Evolutionary conservation across 2,888 invertebrate species (phyloP).

Genomic region (Idaea aversata): DNA sequence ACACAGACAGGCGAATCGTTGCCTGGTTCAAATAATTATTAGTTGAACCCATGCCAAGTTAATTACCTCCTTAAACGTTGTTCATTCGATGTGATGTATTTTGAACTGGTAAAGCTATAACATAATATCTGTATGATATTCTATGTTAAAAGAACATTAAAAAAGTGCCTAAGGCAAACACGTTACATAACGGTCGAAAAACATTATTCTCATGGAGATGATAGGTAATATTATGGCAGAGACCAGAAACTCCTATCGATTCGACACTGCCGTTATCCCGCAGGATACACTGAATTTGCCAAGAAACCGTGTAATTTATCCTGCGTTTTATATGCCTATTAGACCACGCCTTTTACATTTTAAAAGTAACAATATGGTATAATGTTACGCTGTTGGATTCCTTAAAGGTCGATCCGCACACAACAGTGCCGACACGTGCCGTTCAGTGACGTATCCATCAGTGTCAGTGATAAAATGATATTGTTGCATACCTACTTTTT

Average conservation of each 20-base stretch:
- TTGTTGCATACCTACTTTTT: too few species aligned
- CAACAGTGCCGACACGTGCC: too few species aligned
- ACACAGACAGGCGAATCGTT: too few species aligned
- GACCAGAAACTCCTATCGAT: neutral
- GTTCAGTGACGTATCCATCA: too few species aligned
- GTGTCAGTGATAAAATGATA: too few species aligned
- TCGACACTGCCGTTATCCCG: neutral
- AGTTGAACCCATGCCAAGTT: too few species aligned
- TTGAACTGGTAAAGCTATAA: too few species aligned
- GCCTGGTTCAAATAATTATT: too few species aligned
- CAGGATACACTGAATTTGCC: neutral
- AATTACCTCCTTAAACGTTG: too few species aligned
- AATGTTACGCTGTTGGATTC: neutral
- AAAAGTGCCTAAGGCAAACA: neutral
- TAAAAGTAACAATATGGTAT: conserved; percentile 1
- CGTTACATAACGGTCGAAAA: neutral
- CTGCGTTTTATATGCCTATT: neutral
- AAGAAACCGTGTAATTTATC: conserved; percentile 1
- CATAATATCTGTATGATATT: too few species aligned
- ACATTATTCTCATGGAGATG: neutral
- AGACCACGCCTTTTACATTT: neutral
- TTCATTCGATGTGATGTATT: too few species aligned
- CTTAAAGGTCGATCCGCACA: too few species aligned
- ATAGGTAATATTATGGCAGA: neutral
- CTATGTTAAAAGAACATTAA: neutral